Base-by-base conservation (phyloP, 2,888 invertebrate species). In the Archaeoteleia sp. region DNA sequence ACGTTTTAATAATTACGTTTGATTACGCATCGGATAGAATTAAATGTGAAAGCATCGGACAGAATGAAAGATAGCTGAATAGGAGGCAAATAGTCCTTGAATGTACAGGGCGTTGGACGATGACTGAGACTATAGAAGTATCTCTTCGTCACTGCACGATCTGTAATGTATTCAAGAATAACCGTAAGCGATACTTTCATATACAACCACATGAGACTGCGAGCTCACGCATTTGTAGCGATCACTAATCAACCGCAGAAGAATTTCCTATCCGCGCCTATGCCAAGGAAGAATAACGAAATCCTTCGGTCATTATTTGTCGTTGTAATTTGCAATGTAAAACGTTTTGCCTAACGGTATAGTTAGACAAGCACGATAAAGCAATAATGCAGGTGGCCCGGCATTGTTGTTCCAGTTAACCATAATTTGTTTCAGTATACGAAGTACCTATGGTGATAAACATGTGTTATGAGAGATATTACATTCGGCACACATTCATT, bases 111-210 rank as follows among this genome's bases (percentile, higher is more conserved):
- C 67, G 67, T 70, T 67, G 67, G 57, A 65, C 67, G 53, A 54
- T 20, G 62, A 42, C 55, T 63, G 55, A 53, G 46, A 63, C 55
- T 61, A 49, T 65, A 65, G 57, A 70, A 53, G 39, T 39, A 49
- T 15, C 57, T 20, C 49, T n/a, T 63, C 58, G 67, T 67, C 67
- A 49, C 57, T 34, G 23, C 35, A 43, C 61, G 51, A 57, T 43
- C 46, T 48, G 51, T 53, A 70, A 54, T 55, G 67, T 67, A 70
- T 67, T 63, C 70, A 65, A 51, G 60, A 63, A 70, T 70, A 63
- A 67, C 67, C 62, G 67, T 67, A 67, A 67, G 67, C 62, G 53
- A 62, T 67, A 67, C 62, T 53, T 62, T 67, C 57, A 61, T 57
- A 51, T 65, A 69, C 49, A 25, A 66, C 66, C 40, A 42, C 51